Percentiles rank a stretch among this genome's conserved stretches.
phyloP scores from a whole-genome alignment of 2,888 invertebrate genomes.

The Caenorhabditis uteleia region DNA sequence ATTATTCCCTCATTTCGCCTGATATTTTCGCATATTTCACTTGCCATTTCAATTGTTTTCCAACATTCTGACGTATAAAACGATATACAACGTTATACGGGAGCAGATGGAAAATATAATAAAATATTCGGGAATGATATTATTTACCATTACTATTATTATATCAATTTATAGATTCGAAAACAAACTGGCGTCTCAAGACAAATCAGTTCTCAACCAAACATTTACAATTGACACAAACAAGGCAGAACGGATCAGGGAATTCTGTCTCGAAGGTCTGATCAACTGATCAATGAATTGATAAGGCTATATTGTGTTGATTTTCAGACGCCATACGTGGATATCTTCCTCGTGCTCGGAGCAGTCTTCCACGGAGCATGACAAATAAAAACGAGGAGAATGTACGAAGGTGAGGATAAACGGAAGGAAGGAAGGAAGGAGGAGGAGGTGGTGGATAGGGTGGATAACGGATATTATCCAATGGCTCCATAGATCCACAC shows the following conservation, averaged over 20 bases:
- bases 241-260: slow-evolving; percentile 31
- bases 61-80: no score
- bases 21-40: no score
- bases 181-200: slow-evolving; percentile 47
- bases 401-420: slow-evolving; percentile 19
- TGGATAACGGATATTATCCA: no score
- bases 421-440: neutral
- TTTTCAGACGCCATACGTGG: slow-evolving; percentile 49
- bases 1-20: no score
- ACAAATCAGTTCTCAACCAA: slow-evolving; percentile 44
- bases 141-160: no score
- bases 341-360: slow-evolving; percentile 44
- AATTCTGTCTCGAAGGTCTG: slow-evolving; percentile 42
- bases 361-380: slow-evolving; percentile 40
- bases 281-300: neutral
- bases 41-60: no score
- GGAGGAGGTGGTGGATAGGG: no score
- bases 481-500: neutral
- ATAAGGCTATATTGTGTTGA: neutral
- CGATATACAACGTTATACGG: no score
- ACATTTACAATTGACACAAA: slow-evolving; percentile 46
- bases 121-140: no score
- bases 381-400: slow-evolving; percentile 20
- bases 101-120: no score
- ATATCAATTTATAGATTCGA: slow-evolving; percentile 17